Evolutionary conservation across 2,888 invertebrate genomes (phyloP), one percentile per base, ranked within the genome.

Genomic region (Stenolophus ochropezus): DNA sequence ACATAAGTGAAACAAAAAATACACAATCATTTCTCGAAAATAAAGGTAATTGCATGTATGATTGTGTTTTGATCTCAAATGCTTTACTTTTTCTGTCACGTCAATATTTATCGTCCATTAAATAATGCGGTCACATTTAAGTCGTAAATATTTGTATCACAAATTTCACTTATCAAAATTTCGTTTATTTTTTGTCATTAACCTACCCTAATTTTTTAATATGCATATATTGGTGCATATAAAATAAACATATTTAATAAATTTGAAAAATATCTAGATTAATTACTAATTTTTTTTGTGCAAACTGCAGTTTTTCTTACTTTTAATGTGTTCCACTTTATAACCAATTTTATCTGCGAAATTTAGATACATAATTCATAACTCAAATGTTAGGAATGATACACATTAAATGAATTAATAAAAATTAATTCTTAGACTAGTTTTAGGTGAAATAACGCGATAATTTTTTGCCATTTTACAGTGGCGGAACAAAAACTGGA

Each of bases 101-200:
- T 47, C 4, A 23, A 27, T 75, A 23, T 75, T 75, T 53, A 73
- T 73, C 49, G 21, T 16, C 53, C 53, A 16, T 53, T 75, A 75
- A 75, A 75, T 53, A 75, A 27, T 4, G 27, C 75, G 75, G 75
- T 25, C 75, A 75, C 27, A 27, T 18, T 14, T 8, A 75, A 75
- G 53, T 49, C 20, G 23, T 21, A 21, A 73, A 1, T 14, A 69
- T 65, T 27, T 16, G 47, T 23, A 47, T 18, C 33, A 33, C 33
- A 14, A 73, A 73, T 73, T 73, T 73, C 49, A 73, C 23, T 73
- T 73, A 49, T 69, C 65, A 69, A 69, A 18, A 27, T 33, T 18
- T 69, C 11, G 27, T 69, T 69, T 69, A 8, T 61, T 61, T 61
- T 25, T 14, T 11, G 11, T 23, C 56, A 56, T 56, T 56, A 56